Base-by-base conservation (phyloP, 2,888 invertebrate genomes). In the Isotomurus palustris region DNA sequence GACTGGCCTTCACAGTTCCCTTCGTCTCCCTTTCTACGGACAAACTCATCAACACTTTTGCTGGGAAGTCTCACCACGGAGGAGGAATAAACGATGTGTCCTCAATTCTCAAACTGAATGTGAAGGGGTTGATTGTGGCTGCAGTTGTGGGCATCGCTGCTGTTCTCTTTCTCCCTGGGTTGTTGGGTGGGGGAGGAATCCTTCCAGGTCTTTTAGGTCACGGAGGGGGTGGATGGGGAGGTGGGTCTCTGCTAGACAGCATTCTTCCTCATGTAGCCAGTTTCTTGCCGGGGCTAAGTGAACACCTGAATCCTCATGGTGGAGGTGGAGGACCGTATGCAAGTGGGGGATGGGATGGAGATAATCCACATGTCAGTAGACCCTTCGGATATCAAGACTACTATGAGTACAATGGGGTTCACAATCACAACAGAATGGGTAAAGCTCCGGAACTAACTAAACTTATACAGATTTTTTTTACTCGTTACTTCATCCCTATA, bases 1-100 rank as follows among this genome's bases (percentile, higher is more conserved):
- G 68, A 0, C 53, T 68, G 2, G 63, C 66, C 2, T 67, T 68
- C 48, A 68, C 68, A 14, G 65, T 68, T 28, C 68, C 68, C 5
- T 68, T 68, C 40, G 59, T 68, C 14, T 62, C 62, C 2, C 36
- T 68, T 19, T 63, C 64, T 12, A 68, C 68, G 14, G 65, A 68
- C 12, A 59, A 62, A 29, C 55, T 68, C 3, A 36, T 68, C 17
- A 53, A 53, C 12, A 53, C 55, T 10, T 48, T 61, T 22, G 29
- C 52, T 17, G 62, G 64, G 17, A 58, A 59, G 19, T 22, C 19
- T 24, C 28, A 49, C 35, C 8, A 27, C 3, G 40, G 43, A 12
- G 36, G 22, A 41, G 32, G 43, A 28, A 49, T 41, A 43, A 25
- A 54, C 24, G 28, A 28, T 44, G 57, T 40, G 2, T 56, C 62